Base-by-base conservation (phyloP, 2,797 vertebrate species). In the Triplophysa yarkandensis region DNA sequence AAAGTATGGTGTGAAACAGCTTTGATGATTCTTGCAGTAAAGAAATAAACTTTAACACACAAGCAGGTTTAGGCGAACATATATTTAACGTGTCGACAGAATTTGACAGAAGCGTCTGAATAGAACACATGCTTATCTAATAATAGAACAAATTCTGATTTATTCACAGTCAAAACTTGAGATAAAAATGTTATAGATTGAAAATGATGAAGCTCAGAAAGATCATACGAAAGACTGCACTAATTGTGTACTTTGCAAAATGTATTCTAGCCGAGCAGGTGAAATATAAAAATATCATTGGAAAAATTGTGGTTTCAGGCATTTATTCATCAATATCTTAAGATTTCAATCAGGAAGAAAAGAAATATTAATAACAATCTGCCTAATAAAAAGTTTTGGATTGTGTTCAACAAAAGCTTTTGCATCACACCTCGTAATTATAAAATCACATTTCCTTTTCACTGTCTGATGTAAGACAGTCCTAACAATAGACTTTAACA, bases 21-120 rank as follows among this genome's bases (percentile, higher is more conserved):
- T 61, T n/a, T 11, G 30, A 21, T 28, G 6, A 30, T 9, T 25
- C 21, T 13, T n/a, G 9, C 46, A 27, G 21, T 8, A 30, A 14
- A 6, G 21, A 55, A 69, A 57, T 44, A 2, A 44, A 13, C 21
- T 3, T 1, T 6, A 6, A 34, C 4, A 19, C 17, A 14, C 5
- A n/a, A n/a, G 43, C 23, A 11, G 23, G 27, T 69, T 72, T 71
- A 76, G 39, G 48, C n/a, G n/a, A 67, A 16, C 41, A 36, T 14
- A 50, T 39, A 17, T 58, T 7, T 14, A 17, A 50, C 61, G 64
- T 16, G 32, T 60, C 6, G 19, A 68, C 46, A 48, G 71, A 16
- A 28, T 32, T 41, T 7, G 17, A 28, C 8, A 9, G 25, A 68
- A 27, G 57, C 28, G 10, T 19, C 7, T 1, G 65, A 68, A 70